Percentiles rank a stretch among this genome's conserved stretches.
phyloP scores from a whole-genome alignment of 2,888 invertebrate species.

The Itoplectis maculator region DNA sequence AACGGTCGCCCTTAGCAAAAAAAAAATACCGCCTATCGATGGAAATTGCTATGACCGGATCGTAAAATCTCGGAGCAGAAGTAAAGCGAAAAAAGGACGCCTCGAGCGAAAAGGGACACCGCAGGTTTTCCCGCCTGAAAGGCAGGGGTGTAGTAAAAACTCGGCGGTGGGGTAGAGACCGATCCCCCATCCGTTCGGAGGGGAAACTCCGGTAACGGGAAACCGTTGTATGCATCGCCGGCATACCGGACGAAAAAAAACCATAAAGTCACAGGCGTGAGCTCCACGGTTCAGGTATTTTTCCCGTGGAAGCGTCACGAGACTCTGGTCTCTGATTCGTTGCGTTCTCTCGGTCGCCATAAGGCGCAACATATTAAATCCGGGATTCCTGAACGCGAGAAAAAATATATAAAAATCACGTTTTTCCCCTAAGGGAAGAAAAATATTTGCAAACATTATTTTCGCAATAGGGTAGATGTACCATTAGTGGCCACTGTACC shows the following conservation, averaged over 20 bases:
- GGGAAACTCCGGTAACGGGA: constrained; percentile 23
- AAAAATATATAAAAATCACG: too few relatives aligned
- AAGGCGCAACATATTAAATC: too few relatives aligned
- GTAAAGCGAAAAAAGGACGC: constrained; percentile 21
- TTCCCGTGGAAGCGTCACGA: background rate
- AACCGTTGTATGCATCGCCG: constrained; percentile 39
- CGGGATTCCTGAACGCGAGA: too few relatives aligned
- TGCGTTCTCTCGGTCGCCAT: too few relatives aligned
- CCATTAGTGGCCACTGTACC: too few relatives aligned
- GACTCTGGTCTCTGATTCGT: too few relatives aligned
- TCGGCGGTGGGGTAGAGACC: constrained; percentile 4
- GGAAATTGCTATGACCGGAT: background rate
- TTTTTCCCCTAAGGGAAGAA: too few relatives aligned
- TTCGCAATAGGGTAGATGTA: too few relatives aligned
- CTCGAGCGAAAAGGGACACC: constrained; percentile 9
- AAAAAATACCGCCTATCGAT: background rate
- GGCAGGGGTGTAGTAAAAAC: constrained; percentile 30
- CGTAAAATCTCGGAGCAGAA: constrained; percentile 18
- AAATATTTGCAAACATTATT: too few relatives aligned
- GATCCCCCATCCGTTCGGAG: constrained; percentile 16
- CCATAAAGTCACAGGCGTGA: background rate
- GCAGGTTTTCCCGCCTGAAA: constrained; percentile 64
- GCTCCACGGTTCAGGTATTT: background rate
- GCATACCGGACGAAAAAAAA: constrained; percentile 1
- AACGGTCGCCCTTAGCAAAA: background rate